Evolutionary conservation across 2,113 vertebrate genomes (phyloP).

Genomic region (Alouatta palliata): DNA sequence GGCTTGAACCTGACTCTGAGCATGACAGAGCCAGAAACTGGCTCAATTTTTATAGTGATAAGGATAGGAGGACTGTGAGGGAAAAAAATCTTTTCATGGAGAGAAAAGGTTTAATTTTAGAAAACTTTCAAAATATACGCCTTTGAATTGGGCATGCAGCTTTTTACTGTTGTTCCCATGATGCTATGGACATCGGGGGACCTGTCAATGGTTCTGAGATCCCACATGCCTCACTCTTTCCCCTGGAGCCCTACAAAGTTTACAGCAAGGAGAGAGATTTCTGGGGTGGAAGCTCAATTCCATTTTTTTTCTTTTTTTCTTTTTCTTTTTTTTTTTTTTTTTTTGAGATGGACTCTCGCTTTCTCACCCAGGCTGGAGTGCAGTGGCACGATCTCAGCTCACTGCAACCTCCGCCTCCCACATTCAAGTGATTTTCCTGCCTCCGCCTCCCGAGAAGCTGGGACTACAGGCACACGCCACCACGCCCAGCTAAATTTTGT

Average conservation of each 20-base stretch:
- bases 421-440: too few relatives aligned
- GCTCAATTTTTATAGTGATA: neutral
- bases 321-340: too few relatives aligned
- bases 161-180: neutral
- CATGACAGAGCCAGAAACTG: too few relatives aligned
- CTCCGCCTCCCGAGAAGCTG: too few relatives aligned
- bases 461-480: too few relatives aligned
- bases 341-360: too few relatives aligned
- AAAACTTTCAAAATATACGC: neutral
- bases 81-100: neutral
- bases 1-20: too few relatives aligned
- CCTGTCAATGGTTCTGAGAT: neutral
- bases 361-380: too few relatives aligned
- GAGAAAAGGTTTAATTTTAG: neutral
- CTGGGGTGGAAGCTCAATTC: neutral
- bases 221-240: neutral
- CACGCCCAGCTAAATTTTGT: too few relatives aligned
- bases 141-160: neutral
- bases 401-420: too few relatives aligned
- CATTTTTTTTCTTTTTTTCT: neutral
- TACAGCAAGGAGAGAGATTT: neutral
- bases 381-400: too few relatives aligned
- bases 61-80: neutral
- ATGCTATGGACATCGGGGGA: neutral
- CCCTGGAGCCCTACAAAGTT: neutral